phyloP scores from a whole-genome alignment of 2,888 invertebrate species.

The Agrilus cyanescens region DNA sequence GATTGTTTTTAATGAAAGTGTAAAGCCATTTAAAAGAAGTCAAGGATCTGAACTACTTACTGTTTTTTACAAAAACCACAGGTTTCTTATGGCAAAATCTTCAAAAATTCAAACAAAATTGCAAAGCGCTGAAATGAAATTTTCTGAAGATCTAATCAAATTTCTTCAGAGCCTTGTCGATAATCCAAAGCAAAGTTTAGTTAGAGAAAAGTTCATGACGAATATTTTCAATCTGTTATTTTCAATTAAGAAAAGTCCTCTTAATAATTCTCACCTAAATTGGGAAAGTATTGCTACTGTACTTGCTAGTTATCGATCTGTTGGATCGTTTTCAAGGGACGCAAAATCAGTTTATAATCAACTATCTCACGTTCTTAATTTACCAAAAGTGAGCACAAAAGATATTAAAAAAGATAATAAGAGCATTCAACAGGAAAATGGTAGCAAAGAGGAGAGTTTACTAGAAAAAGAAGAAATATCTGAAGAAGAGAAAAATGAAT shows the following conservation, averaged over 20 bases:
- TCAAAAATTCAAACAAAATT: constrained; percentile 32
- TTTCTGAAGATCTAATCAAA: constrained; percentile 35
- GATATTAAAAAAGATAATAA: constrained; percentile 20
- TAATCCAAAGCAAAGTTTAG: constrained; percentile 30
- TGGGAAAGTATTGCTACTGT: constrained; percentile 33
- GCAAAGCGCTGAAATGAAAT: constrained; percentile 36
- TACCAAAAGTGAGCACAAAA: constrained; percentile 28
- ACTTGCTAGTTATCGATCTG: constrained; percentile 31
- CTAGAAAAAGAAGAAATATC: background rate
- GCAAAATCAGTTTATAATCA: constrained; percentile 37
- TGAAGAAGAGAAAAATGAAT: constrained; percentile 8
- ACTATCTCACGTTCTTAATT: constrained; percentile 33
- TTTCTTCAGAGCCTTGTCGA: constrained; percentile 31
- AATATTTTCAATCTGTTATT: constrained; percentile 43
- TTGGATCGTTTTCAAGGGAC: constrained; percentile 33
- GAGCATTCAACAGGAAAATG: constrained; percentile 19
- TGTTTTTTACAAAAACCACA: constrained; percentile 51
- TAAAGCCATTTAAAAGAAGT: constrained; percentile 52
- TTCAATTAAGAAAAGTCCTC: constrained; percentile 36
- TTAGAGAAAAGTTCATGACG: constrained; percentile 46
- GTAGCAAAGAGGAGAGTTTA: constrained; percentile 14
- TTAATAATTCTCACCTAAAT: constrained; percentile 28
- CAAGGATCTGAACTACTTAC: constrained; percentile 55
- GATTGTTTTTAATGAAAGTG: constrained; percentile 45
- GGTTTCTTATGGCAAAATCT: constrained; percentile 34